Base-by-base conservation (phyloP, 2,888 invertebrate species). In the Toxonevra muliebris region DNA sequence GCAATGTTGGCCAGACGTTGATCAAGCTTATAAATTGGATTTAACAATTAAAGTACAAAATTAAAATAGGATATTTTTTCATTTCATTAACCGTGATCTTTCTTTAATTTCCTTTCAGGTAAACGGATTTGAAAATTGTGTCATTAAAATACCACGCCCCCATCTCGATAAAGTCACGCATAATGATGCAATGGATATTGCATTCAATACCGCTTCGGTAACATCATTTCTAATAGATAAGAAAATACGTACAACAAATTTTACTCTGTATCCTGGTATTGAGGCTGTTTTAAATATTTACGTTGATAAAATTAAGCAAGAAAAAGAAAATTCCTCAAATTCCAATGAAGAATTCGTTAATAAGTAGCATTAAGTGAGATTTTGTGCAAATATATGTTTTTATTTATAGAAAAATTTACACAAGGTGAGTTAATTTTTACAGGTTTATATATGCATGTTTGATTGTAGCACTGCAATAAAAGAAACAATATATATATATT, bases 1-100 rank as follows among this genome's bases (percentile, higher is more conserved):
- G 66, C 94, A 96, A 84, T 86, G 82, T 55, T 93, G 95, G 95
- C 93, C 95, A 0, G 85, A 89, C 80, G 88, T 93, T 61, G 93
- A 95, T 85, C 84, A 86, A 70, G 83, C 90, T 73, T 94, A 90
- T 78, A 86, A 89, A 75, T 82, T 94, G 66, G 89, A 90, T 75
- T 86, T 93, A 59, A 86, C 87, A 60, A 89, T 91, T 75, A 89
- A 88, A 84, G 91, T 91, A 50, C 4, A 43, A 1, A 53, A 1
- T 7, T n/a, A n/a, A n/a, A n/a, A 15, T 30, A n/a, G 15, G 15
- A 17, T 1, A 12, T 17, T 19, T 17, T 20, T 0, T 12, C n/a
- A 30, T 15, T 52, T 30, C 13, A 52, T 42, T 13, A 30, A 1
- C 43, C 11, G 7, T 4, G 3, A 41, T 1, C 0, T 12, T n/a